A percentile compares a stretch with the other conserved stretches of the same genome.
phyloP scores from a whole-genome alignment of 35 echinoderm and acorn worm genomes.

The Chiridota heheva region DNA sequence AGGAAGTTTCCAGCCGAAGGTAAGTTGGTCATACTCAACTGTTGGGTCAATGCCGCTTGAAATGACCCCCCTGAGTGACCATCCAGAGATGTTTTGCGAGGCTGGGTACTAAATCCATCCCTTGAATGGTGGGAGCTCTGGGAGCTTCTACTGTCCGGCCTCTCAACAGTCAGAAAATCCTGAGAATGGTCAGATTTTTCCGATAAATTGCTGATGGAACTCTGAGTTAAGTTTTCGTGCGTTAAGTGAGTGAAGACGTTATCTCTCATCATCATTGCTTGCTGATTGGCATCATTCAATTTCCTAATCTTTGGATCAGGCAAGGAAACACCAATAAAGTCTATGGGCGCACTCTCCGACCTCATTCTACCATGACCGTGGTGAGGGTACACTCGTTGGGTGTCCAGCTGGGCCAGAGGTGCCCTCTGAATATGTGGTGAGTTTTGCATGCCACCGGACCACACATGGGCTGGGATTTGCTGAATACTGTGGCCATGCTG shows the following conservation, averaged over 20 bases:
- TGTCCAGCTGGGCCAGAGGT: constrained; percentile 33
- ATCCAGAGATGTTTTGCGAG: constrained; percentile 9
- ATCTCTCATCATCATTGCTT: not conserved
- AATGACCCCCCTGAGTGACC: constrained; percentile 14
- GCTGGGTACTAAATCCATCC: constrained; percentile 53
- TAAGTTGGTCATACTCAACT: not conserved
- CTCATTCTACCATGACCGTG: constrained; percentile 28
- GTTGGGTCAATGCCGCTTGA: not conserved
- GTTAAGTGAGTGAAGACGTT: not conserved
- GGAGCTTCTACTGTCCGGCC: constrained; percentile 65
- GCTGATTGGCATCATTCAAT: constrained; percentile 42
- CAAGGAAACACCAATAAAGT: constrained; percentile 16
- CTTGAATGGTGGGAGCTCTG: constrained; percentile 70
- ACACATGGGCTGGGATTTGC: constrained; percentile 27
- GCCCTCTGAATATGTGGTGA: constrained; percentile 13
- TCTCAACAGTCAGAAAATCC: constrained; percentile 17
- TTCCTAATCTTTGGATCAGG: constrained; percentile 43
- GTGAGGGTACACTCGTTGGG: constrained; percentile 19
- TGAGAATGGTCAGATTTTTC: constrained; percentile 63
- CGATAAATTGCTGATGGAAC: constrained; percentile 52
- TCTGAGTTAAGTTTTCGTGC: constrained; percentile 43
- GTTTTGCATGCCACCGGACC: not conserved
- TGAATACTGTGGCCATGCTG: constrained; percentile 52
- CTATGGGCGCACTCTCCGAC: constrained; percentile 46
- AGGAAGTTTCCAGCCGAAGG: constrained; percentile 10